Conservation (phyloP, 2,888 invertebrate genomes). For the Hypercompe scribonia region DNA sequence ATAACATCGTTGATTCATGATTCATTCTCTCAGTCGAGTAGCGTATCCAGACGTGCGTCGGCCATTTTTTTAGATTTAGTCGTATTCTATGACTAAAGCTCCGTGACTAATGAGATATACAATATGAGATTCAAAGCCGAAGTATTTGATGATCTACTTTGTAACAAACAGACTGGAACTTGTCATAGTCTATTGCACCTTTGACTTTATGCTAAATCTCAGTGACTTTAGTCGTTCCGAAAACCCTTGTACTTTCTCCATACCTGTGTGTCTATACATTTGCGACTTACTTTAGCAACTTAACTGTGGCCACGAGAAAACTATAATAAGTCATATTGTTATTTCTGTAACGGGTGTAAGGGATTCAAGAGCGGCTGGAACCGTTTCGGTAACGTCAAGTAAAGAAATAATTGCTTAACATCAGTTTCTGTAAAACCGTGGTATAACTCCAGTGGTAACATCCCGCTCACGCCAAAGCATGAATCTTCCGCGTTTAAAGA, state of each 20-base stretch:
- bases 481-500: no score
- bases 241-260: not conserved
- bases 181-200: not conserved
- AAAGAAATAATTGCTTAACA: no score
- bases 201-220: not conserved
- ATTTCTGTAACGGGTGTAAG: no score
- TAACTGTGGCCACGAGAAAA: not conserved
- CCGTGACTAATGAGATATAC: constrained; percentile 43
- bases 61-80: constrained; percentile 42
- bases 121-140: constrained; percentile 30
- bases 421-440: no score
- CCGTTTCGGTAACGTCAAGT: no score
- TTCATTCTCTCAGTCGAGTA: constrained; percentile 23
- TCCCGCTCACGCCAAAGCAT: no score
- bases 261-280: not conserved
- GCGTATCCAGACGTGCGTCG: constrained; percentile 34
- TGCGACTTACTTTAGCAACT: not conserved
- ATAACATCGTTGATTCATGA: constrained; percentile 40
- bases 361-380: no score
- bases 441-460: no score
- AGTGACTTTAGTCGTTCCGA: not conserved
- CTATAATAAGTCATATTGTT: no score
- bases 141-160: constrained; percentile 24
- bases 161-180: constrained; percentile 8
- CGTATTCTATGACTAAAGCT: constrained; percentile 37